Evolutionary conservation across 1,140 invertebrate species (phyloP).

Genomic region (Drosophila sucinea): DNA sequence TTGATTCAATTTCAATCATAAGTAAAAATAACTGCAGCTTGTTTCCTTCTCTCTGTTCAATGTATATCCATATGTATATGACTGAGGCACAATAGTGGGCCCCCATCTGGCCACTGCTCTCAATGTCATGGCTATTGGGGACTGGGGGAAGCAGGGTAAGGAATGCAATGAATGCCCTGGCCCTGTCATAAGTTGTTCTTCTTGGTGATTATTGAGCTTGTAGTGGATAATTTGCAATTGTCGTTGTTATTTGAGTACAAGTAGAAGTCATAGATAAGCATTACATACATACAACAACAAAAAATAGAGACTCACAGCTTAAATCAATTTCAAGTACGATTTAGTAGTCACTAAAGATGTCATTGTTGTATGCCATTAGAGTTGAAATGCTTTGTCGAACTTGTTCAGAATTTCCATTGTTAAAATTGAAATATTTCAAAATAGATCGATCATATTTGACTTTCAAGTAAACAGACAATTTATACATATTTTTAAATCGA

Average conservation of each 20-base stretch:
- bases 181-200: background rate
- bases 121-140: background rate
- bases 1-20: conserved; percentile 62
- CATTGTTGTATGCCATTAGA: background rate
- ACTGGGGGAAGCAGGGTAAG: background rate
- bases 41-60: conserved; percentile 27
- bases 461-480: too few species aligned
- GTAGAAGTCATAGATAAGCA: conserved; percentile 6
- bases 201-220: conserved; percentile 1
- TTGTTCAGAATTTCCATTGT: too few species aligned
- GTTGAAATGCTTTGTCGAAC: too few species aligned
- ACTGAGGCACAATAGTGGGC: background rate
- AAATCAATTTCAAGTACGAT: background rate
- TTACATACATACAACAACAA: background rate
- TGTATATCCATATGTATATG: background rate
- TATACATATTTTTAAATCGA: too few species aligned
- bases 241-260: background rate
- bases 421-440: too few species aligned
- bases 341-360: background rate
- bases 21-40: conserved; percentile 67
- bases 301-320: background rate
- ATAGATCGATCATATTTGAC: too few species aligned
- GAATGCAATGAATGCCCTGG: background rate
- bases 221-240: conserved; percentile 8
- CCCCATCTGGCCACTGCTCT: background rate